Evolutionary conservation across 2,888 invertebrate genomes (phyloP), one percentile per base, ranked within the genome.

Genomic region (Erebia ligea): DNA sequence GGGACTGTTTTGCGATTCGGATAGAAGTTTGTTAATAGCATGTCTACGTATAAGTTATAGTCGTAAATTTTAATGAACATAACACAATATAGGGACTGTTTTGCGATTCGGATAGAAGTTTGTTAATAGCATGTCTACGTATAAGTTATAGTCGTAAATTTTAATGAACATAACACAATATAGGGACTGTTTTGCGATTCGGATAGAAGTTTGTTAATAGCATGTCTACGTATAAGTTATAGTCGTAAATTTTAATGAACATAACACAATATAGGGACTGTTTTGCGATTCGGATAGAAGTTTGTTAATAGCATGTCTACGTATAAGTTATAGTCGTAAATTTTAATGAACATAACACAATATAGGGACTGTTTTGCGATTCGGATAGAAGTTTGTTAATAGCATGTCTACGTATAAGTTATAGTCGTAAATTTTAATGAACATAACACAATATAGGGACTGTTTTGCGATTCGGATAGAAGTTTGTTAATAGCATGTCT

Each of bases 121-220:
- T n/a, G n/a, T n/a, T n/a, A n/a, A n/a, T n/a, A n/a, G n/a, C n/a
- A n/a, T n/a, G n/a, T n/a, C n/a, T 17, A 17, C n/a, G 3, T 25
- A 25, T 13, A 13, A 21, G 6, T 40, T 2, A 42, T 11, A 61
- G 17, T 61, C 3, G 13, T 61, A 45, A 59, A 42, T 59, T 8
- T 4, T 61, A 42, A 45, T 61, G n/a, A 13, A 42, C 19, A 45
- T 13, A 8, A 9, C 8, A 34, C 40, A 48, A 6, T 15, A 5
- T 68, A 58, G 19, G 61, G 45, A 13, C 48, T 50, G 67, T 71
- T 70, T 45, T 45, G 50, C 61, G 63, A n/a, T n/a, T n/a, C n/a
- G n/a, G n/a, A n/a, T n/a, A n/a, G n/a, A n/a, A n/a, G n/a, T n/a
- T n/a, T n/a, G n/a, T n/a, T n/a, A n/a, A n/a, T n/a, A n/a, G n/a